Evolutionary conservation across 2,113 vertebrate species (phyloP).

Genomic region (Vidua chalybeata): DNA sequence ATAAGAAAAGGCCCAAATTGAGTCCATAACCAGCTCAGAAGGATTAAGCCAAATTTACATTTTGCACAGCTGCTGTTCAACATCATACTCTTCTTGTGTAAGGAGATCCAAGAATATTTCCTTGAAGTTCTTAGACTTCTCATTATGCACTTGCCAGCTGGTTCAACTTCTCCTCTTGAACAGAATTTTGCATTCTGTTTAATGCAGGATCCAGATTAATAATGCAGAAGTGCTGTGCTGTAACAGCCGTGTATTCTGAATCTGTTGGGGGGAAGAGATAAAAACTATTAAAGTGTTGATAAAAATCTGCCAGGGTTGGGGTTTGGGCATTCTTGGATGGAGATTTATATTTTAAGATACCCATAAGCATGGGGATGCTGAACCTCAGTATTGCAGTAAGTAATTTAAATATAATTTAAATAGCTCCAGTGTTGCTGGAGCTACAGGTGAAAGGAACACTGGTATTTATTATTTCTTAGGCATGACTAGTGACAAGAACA

Average conservation of each 20-base stretch:
- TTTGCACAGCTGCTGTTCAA: neutral
- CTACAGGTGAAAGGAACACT: neutral
- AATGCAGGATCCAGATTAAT: neutral
- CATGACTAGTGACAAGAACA: neutral
- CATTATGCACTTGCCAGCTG: neutral
- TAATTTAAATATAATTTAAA: neutral
- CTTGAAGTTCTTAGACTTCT: neutral
- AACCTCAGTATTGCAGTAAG: neutral
- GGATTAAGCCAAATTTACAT: neutral
- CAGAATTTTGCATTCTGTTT: neutral
- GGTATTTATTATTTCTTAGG: neutral
- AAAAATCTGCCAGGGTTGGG: neutral
- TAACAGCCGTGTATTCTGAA: neutral
- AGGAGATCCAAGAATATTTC: neutral
- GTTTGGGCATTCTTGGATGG: neutral
- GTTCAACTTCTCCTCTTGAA: neutral
- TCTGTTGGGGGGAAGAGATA: fast-evolving
- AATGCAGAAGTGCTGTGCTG: neutral
- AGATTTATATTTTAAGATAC: neutral
- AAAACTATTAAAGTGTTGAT: neutral
- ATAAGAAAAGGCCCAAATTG: neutral
- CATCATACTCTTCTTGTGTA: neutral
- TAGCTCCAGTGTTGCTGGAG: neutral
- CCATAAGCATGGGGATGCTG: neutral
- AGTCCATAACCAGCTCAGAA: neutral